These are phyloP conservation scores for Hyphantria cunea DNA, from an alignment of 1,140 invertebrate genomes.

Conservation along the genomic window DNA sequence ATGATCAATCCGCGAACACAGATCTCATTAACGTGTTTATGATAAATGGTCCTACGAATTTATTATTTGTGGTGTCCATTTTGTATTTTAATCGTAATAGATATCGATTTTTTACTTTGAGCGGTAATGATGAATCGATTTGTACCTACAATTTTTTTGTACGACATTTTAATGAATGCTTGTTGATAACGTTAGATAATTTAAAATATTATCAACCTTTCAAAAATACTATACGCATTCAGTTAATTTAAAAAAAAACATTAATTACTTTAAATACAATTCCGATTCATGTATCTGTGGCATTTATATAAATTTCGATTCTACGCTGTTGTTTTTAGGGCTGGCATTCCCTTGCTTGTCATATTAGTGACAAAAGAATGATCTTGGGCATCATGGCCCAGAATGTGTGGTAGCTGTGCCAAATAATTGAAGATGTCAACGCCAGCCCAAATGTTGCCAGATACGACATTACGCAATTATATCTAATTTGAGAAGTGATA, in stretches of 20 bases:
- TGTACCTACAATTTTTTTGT: not conserved
- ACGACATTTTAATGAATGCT: not conserved
- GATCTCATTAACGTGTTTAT: conserved; percentile 37
- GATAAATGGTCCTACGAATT: conserved; percentile 30
- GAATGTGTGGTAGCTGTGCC: conserved; percentile 65
- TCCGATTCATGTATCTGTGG: not conserved
- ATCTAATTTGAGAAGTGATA: conserved; percentile 45
- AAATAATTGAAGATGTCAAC: conserved; percentile 77
- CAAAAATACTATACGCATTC: too few relatives aligned
- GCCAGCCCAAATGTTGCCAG: conserved; percentile 56
- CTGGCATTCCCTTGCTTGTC: conserved; percentile 36
- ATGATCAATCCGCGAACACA: conserved; percentile 54
- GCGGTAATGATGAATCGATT: conserved; percentile 6
- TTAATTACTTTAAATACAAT: not conserved
- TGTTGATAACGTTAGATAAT: too few relatives aligned
- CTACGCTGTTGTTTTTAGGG: conserved; percentile 39
- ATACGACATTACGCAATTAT: conserved; percentile 67
- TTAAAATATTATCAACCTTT: too few relatives aligned
- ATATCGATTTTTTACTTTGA: conserved; percentile 6
- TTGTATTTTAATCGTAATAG: conserved; percentile 22
- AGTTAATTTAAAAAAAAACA: not conserved
- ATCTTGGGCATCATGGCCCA: conserved; percentile 66
- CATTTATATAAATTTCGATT: conserved; percentile 35
- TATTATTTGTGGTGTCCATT: conserved; percentile 24
- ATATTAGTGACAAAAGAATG: conserved; percentile 42